These are phyloP conservation scores for Cydia fagiglandana DNA, from an alignment of 1,140 invertebrate genomes.

Conservation along the genomic window DNA sequence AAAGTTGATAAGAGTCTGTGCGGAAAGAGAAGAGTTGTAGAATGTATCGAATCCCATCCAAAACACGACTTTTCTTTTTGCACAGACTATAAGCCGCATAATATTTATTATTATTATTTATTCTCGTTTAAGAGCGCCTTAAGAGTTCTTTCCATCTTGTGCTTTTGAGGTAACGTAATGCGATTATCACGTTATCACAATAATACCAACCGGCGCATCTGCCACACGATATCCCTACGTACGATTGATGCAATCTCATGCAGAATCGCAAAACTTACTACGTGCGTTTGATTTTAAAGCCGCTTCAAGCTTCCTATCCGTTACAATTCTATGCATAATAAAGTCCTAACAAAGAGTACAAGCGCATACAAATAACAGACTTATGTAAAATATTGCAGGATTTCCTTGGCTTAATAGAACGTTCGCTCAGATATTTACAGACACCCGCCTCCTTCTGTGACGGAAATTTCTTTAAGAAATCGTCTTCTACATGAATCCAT, in stretches of 20 bases:
- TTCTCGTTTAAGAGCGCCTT: too few species aligned
- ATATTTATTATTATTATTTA: too few species aligned
- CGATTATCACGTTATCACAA: too few species aligned
- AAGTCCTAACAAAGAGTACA: conserved; percentile 25
- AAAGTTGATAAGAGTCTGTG: too few species aligned
- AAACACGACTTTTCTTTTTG: too few species aligned
- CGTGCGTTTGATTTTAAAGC: conserved; percentile 29
- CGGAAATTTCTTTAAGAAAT: not conserved
- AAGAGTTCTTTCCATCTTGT: too few species aligned
- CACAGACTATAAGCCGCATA: too few species aligned
- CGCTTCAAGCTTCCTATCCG: conserved; percentile 15
- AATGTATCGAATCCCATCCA: too few species aligned
- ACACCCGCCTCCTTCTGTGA: conserved; percentile 10
- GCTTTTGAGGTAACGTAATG: too few species aligned
- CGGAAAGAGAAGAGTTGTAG: too few species aligned
- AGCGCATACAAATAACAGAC: conserved; percentile 32
- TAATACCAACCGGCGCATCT: not conserved
- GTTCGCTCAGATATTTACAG: conserved; percentile 31
- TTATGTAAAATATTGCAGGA: conserved; percentile 31
- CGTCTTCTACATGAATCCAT: not conserved
- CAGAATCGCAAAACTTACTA: conserved; percentile 20
- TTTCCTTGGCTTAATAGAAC: conserved; percentile 31
- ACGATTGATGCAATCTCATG: conserved; percentile 11
- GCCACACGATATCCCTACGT: not conserved
- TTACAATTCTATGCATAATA: conserved; percentile 30